These are phyloP conservation scores for Rhinoderma darwinii DNA, from an alignment of 2,113 vertebrate species.

Conservation along the genomic window DNA sequence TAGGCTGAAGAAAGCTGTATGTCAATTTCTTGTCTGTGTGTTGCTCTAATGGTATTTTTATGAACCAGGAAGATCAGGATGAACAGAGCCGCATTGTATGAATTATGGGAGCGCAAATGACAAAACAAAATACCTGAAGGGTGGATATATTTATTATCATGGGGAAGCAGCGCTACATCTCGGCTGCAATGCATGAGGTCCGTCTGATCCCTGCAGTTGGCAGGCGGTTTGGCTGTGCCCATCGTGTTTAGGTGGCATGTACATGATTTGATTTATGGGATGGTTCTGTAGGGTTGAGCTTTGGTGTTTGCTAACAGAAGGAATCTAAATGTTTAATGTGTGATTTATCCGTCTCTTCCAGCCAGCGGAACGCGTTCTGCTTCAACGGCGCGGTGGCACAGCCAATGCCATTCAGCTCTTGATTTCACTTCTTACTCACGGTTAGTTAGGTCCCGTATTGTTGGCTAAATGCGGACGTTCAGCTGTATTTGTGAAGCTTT, in stretches of 20 bases:
- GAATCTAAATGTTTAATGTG: constrained; percentile 23
- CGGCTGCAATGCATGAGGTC: not conserved
- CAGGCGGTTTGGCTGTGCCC: not conserved
- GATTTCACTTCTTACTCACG: constrained; percentile 12
- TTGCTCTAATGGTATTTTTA: too few relatives aligned
- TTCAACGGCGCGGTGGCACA: not conserved
- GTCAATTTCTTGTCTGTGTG: too few relatives aligned
- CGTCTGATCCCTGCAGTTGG: not conserved
- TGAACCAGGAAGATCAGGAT: too few relatives aligned
- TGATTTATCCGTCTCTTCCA: constrained; percentile 45
- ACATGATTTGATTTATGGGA: not conserved
- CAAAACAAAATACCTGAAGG: too few relatives aligned
- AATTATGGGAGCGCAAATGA: too few relatives aligned
- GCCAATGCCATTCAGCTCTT: constrained; percentile 12
- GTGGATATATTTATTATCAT: too few relatives aligned
- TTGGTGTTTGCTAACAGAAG: constrained; percentile 42
- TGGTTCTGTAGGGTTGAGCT: not conserved
- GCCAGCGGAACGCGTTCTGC: constrained; percentile 32
- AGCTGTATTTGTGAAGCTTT: constrained; percentile 37
- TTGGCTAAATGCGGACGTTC: constrained; percentile 15
- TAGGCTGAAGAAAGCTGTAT: too few relatives aligned
- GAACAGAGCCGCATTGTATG: too few relatives aligned
- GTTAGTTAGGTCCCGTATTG: constrained; percentile 54
- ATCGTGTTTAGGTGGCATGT: not conserved
- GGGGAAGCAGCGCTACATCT: too few relatives aligned